phyloP scores from a whole-genome alignment of 2,797 vertebrate genomes.

The Schizopygopsis pylzovi region DNA sequence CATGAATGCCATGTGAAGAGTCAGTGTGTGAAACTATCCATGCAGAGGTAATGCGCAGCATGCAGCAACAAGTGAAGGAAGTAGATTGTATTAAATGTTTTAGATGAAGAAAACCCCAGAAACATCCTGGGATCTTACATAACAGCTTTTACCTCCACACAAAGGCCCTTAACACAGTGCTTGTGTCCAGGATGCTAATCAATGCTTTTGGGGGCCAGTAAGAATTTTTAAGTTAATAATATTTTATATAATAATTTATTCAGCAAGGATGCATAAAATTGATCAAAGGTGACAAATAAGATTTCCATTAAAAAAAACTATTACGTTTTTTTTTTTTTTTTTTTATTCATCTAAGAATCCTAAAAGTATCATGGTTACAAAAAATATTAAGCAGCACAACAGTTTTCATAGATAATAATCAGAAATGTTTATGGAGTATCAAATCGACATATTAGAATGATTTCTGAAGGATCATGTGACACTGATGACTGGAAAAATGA shows the following conservation, averaged over 20 bases:
- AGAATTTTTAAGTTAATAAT: not conserved
- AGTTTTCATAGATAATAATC: not conserved
- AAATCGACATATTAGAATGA: not conserved
- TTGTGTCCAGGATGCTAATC: conserved; percentile 11
- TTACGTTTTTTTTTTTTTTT: too few species aligned
- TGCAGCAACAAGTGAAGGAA: conserved; percentile 62
- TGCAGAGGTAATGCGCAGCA: conserved; percentile 49
- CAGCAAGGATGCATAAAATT: not conserved
- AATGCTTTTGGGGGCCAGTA: not conserved
- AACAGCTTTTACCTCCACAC: conserved; percentile 70
- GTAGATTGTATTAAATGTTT: conserved; percentile 52
- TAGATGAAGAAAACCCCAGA: conserved; percentile 49
- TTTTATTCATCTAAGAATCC: not conserved
- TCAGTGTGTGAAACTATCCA: conserved; percentile 46
- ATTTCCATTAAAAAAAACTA: not conserved
- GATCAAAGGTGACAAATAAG: not conserved
- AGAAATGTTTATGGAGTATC: not conserved
- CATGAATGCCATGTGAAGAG: not conserved
- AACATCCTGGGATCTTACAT: conserved; percentile 68
- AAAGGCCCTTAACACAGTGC: conserved; percentile 57
- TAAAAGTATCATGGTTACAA: not conserved
- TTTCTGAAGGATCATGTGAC: not conserved
- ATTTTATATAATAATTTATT: not conserved
- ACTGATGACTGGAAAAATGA: not conserved
- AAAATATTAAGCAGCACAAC: not conserved